phyloP scores from a whole-genome alignment of 2,113 vertebrate genomes.

The Megaleporinus macrocephalus region DNA sequence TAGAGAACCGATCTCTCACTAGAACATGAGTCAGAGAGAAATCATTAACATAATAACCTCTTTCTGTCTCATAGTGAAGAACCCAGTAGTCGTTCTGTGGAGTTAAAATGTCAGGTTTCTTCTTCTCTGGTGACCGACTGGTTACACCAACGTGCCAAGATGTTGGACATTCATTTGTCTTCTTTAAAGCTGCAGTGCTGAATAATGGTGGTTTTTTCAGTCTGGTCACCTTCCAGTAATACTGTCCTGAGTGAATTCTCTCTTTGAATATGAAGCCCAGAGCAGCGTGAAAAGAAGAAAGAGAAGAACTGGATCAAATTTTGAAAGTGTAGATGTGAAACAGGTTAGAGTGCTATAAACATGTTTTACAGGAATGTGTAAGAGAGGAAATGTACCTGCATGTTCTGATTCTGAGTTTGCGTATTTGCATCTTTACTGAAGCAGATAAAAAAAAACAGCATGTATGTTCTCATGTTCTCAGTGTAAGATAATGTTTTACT shows the following conservation, averaged over 20 bases:
- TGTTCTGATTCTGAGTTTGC: too few species aligned
- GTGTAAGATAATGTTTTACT: too few species aligned
- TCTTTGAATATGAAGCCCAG: neutral
- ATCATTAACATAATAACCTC: conserved; percentile 5
- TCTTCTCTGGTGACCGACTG: neutral
- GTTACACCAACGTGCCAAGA: conserved; percentile 19
- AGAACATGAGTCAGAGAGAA: neutral
- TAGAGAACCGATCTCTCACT: neutral
- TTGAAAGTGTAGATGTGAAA: too few species aligned
- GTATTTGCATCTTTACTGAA: too few species aligned
- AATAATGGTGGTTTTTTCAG: neutral
- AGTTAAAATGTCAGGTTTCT: neutral
- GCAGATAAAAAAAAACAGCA: too few species aligned
- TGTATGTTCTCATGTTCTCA: too few species aligned
- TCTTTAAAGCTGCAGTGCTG: neutral
- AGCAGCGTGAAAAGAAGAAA: too few species aligned
- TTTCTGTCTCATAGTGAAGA: conserved; percentile 2
- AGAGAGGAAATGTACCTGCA: too few species aligned
- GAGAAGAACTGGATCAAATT: too few species aligned
- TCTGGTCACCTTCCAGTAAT: conserved; percentile 12
- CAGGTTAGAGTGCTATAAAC: too few species aligned
- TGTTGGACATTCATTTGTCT: neutral
- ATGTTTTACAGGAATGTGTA: too few species aligned
- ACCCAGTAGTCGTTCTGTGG: conserved; percentile 29
- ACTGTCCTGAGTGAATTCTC: neutral